phyloP scores from a whole-genome alignment of 2,113 vertebrate genomes.

The Pachycephala philippinensis region DNA sequence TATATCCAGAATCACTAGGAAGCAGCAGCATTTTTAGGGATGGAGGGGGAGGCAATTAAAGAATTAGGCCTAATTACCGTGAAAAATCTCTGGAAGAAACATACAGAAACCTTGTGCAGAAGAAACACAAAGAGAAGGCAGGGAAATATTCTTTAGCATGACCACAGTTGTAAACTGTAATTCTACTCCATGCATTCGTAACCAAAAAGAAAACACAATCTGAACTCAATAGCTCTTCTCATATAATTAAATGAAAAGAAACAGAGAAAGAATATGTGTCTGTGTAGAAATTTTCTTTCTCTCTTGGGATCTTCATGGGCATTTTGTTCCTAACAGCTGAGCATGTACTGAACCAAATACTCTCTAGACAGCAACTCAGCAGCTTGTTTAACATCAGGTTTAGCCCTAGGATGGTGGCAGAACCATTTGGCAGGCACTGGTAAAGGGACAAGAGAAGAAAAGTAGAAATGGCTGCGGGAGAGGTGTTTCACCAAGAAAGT shows the following conservation, averaged over 20 bases:
- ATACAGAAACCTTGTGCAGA: background rate
- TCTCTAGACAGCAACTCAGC: background rate
- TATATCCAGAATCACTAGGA: constrained; percentile 50
- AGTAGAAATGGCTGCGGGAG: background rate
- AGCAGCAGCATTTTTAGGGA: constrained; percentile 54
- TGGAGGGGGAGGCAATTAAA: constrained; percentile 55
- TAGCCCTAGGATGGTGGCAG: background rate
- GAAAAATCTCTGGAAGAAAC: constrained; percentile 50
- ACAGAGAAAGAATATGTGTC: background rate
- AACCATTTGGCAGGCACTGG: background rate
- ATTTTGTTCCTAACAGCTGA: background rate
- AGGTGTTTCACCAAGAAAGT: background rate
- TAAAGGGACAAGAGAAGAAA: background rate
- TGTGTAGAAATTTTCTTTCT: background rate
- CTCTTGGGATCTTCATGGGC: background rate
- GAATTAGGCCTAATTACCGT: constrained; percentile 60
- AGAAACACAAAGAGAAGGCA: background rate
- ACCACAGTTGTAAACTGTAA: background rate
- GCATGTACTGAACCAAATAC: background rate
- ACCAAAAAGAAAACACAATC: background rate
- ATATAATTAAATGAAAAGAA: background rate
- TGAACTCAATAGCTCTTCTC: background rate
- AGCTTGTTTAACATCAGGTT: background rate
- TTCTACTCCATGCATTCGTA: background rate
- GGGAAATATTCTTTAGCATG: background rate